phyloP scores from a whole-genome alignment of 1,140 invertebrate species.

The Onthophagus taurus region DNA sequence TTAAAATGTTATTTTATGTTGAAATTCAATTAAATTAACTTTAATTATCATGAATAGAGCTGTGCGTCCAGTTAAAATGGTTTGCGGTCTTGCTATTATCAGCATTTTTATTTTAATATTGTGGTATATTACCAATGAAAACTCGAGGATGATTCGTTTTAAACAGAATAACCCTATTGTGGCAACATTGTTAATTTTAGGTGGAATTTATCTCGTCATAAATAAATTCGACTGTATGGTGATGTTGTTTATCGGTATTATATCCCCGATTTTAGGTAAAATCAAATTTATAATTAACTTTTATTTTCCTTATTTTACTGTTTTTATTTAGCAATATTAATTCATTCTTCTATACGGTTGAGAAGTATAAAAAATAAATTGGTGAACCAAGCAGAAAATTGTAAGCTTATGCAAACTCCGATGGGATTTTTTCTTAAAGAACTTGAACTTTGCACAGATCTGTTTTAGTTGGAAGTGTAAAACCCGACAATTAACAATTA shows the following conservation, averaged over 20 bases:
- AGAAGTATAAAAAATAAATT: conserved; percentile 74
- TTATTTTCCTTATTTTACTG: conserved; percentile 18
- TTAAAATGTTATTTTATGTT: conserved; percentile 12
- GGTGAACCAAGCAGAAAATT: conserved; percentile 64
- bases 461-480: too few relatives aligned
- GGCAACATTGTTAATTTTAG: conserved; percentile 48
- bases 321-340: conserved; percentile 53
- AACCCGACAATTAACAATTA: too few relatives aligned
- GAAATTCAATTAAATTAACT: conserved; percentile 2
- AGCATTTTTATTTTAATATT: conserved; percentile 52
- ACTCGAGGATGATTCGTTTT: conserved; percentile 47
- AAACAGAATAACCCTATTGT: conserved; percentile 58
- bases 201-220: conserved; percentile 55
- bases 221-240: conserved; percentile 64
- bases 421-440: conserved; percentile 73
- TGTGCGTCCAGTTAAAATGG: conserved; percentile 65
- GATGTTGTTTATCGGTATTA: conserved; percentile 63
- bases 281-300: background rate
- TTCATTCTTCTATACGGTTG: conserved; percentile 71
- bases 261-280: conserved; percentile 62
- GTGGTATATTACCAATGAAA: conserved; percentile 53
- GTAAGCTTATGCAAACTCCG: conserved; percentile 64
- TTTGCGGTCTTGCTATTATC: conserved; percentile 55
- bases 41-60: conserved; percentile 40
- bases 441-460: too few relatives aligned